Conservation (phyloP, 2,888 invertebrate genomes). For the Orthosia gracilis region DNA sequence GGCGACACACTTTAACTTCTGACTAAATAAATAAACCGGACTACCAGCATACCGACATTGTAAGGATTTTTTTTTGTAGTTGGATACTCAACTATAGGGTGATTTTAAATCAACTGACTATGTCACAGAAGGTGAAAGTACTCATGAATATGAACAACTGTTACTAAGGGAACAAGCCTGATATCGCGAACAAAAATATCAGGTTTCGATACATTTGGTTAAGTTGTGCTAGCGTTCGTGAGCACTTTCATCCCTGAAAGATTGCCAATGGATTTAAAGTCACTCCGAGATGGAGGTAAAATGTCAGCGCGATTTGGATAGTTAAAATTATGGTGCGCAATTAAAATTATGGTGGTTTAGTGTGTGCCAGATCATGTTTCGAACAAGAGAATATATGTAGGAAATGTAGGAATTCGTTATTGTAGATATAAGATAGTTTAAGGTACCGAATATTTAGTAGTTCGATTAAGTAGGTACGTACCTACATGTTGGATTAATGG, state of each 20-base stretch:
- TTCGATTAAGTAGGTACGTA: no score
- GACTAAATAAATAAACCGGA: constrained; percentile 67
- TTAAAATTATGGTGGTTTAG: constrained; percentile 24
- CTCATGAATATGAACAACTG: no score
- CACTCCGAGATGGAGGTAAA: neutral
- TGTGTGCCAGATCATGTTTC: constrained; percentile 8
- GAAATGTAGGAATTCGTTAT: neutral
- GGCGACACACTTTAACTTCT: constrained; percentile 63
- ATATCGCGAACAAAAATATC: no score
- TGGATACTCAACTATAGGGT: neutral
- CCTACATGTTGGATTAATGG: no score
- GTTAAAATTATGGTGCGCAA: constrained; percentile 22
- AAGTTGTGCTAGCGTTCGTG: no score
- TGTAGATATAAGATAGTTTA: neutral
- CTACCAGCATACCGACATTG: constrained; percentile 53
- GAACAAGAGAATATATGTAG: neutral
- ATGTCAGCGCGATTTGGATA: constrained; percentile 32
- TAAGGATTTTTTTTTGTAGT: constrained; percentile 40
- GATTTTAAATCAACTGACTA: no score
- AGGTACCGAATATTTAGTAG: no score
- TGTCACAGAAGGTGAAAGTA: no score
- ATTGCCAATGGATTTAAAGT: no score
- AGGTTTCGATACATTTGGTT: no score
- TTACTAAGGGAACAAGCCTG: no score
- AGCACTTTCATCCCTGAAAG: no score